phyloP scores from a whole-genome alignment of 2,888 invertebrate species.

The Caenorhabditis sp. region DNA sequence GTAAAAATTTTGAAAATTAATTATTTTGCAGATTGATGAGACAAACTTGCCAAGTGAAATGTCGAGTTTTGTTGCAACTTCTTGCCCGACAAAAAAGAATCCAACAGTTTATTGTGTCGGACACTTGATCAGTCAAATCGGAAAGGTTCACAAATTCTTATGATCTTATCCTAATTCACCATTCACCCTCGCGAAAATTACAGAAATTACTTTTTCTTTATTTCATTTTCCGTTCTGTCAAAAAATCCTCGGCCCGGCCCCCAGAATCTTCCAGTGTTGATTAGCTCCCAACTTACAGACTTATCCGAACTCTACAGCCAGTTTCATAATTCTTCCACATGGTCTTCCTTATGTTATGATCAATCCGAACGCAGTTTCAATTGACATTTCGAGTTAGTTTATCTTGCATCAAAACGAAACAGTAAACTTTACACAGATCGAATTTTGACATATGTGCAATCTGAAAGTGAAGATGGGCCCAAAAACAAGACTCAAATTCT shows the following conservation, averaged over 20 bases:
- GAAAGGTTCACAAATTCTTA: conserved; percentile 54
- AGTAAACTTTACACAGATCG: conserved; percentile 62
- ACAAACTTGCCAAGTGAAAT: conserved; percentile 53
- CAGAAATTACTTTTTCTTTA: too few species aligned
- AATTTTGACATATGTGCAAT: conserved; percentile 61
- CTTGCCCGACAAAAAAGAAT: conserved; percentile 43
- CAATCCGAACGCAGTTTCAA: conserved; percentile 58
- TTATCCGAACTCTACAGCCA: conserved; percentile 65
- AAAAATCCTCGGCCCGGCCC: too few species aligned
- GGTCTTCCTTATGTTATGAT: conserved; percentile 65
- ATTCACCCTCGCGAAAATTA: not conserved
- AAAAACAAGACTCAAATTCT: conserved; percentile 54
- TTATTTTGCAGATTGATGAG: conserved; percentile 45
- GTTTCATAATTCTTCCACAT: conserved; percentile 65
- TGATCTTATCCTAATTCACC: conserved; percentile 29
- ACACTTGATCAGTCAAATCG: conserved; percentile 28
- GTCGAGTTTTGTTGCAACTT: conserved; percentile 58
- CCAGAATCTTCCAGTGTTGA: too few species aligned
- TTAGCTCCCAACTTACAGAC: conserved; percentile 22
- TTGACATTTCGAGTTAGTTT: conserved; percentile 59
- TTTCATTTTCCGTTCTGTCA: too few species aligned
- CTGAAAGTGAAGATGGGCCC: conserved; percentile 26
- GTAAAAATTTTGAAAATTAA: not conserved
- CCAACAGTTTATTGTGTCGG: conserved; percentile 33
- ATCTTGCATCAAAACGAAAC: too few species aligned